Percentiles rank a stretch among this genome's conserved stretches.
Evolutionary conservation across 2,113 vertebrate species (phyloP).

Genomic region (Papio anubis): DNA sequence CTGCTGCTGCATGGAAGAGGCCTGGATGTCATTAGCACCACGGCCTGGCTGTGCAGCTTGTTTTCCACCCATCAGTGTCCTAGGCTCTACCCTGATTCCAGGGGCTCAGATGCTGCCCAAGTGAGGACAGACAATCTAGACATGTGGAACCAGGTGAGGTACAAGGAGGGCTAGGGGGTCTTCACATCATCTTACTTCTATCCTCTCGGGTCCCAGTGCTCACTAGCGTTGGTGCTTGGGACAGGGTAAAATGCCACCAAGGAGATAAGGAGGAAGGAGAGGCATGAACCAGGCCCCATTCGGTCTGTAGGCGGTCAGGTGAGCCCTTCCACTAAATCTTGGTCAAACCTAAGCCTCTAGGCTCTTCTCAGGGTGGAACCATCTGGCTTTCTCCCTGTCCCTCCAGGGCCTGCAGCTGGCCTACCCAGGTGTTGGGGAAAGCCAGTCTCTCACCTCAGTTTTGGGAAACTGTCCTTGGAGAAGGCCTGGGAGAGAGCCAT

Average conservation of each 20-base stretch:
- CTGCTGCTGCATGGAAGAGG: conserved; percentile 70
- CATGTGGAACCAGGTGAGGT: background rate
- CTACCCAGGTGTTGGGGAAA: background rate
- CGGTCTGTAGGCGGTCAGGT: background rate
- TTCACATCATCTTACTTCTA: background rate
- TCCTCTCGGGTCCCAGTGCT: background rate
- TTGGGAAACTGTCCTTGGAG: conserved; percentile 92
- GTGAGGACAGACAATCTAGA: background rate
- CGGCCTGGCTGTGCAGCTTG: conserved; percentile 68
- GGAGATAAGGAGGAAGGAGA: background rate
- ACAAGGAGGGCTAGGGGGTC: background rate
- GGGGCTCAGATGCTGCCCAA: conserved; percentile 42
- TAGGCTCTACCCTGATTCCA: conserved; percentile 58
- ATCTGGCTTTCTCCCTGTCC: background rate
- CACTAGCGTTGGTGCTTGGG: background rate
- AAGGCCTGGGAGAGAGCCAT: conserved; percentile 89
- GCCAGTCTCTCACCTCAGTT: conserved; percentile 88
- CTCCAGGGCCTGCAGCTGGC: background rate
- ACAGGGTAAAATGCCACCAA: background rate
- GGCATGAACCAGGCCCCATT: rapidly evolving
- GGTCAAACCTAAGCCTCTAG: background rate
- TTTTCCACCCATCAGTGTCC: conserved; percentile 77
- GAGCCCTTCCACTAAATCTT: background rate
- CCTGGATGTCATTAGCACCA: conserved; percentile 81
- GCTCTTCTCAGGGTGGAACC: background rate